These are phyloP conservation scores for Troilus luridus DNA, from an alignment of 2,888 invertebrate genomes.

Conservation along the genomic window DNA sequence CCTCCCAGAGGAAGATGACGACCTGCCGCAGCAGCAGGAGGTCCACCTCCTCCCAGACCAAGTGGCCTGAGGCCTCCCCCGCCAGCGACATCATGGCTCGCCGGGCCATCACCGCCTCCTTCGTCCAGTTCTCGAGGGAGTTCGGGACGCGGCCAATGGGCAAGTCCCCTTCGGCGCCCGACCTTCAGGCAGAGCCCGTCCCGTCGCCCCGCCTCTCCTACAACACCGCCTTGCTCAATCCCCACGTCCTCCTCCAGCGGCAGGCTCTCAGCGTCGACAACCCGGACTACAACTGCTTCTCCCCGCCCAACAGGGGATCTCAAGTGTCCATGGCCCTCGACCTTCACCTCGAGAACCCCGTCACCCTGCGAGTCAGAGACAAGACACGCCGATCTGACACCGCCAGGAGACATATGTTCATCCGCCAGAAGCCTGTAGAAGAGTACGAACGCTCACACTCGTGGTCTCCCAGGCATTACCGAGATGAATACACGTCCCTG, in stretches of 20 bases:
- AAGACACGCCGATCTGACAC: constrained; percentile 77
- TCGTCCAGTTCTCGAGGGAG: constrained; percentile 72
- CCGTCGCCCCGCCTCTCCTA: constrained; percentile 48
- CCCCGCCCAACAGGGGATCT: constrained; percentile 66
- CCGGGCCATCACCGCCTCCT: constrained; percentile 71
- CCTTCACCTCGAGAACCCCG: constrained; percentile 78
- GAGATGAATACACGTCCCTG: constrained; percentile 57
- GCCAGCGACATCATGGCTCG: constrained; percentile 67
- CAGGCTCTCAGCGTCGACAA: constrained; percentile 89
- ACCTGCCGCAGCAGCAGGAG: constrained; percentile 68
- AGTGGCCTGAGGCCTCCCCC: constrained; percentile 65
- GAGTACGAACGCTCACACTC: constrained; percentile 71
- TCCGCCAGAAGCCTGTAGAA: constrained; percentile 83
- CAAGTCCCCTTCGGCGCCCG: constrained; percentile 76
- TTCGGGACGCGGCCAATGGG: constrained; percentile 66
- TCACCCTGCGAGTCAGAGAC: constrained; percentile 73
- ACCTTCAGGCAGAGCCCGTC: constrained; percentile 70
- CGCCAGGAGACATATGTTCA: constrained; percentile 81
- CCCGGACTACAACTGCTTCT: constrained; percentile 67
- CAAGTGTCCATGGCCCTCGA: constrained; percentile 85
- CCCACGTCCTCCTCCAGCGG: constrained; percentile 76
- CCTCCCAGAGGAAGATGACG: constrained; percentile 67
- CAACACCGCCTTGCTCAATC: constrained; percentile 74
- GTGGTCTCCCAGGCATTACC: constrained; percentile 63
- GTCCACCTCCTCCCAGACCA: constrained; percentile 67